These are phyloP conservation scores for Trachelus troglodyta DNA, from an alignment of 2,888 invertebrate genomes.

Conservation along the genomic window DNA sequence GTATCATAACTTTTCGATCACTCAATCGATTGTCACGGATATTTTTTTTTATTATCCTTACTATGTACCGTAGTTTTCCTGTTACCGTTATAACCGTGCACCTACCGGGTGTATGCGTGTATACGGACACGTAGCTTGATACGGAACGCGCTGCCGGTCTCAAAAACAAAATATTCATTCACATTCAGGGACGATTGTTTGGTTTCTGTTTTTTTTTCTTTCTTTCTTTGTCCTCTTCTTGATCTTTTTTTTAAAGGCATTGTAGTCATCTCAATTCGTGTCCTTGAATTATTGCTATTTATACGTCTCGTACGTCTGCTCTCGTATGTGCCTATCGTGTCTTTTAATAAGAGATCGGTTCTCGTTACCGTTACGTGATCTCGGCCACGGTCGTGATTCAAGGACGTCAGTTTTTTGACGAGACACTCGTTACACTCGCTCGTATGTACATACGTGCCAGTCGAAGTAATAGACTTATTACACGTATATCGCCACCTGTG, in stretches of 20 bases:
- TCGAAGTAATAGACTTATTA: not conserved
- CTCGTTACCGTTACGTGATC: slow-evolving; percentile 15
- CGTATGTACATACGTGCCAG: not conserved
- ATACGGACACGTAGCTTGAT: not conserved
- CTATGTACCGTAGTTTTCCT: not conserved
- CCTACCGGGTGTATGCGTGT: not conserved
- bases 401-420: not conserved
- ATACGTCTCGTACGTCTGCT: not conserved
- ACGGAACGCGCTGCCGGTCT: not conserved
- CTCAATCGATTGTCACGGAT: not conserved
- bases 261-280: not conserved
- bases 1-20: not conserved
- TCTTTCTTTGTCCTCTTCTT: no score
- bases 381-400: not conserved
- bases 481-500: not conserved
- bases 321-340: not conserved
- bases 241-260: not conserved
- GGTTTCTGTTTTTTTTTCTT: not conserved
- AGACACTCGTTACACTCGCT: not conserved
- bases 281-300: not conserved
- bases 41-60: not conserved
- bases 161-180: not conserved
- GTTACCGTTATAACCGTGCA: not conserved
- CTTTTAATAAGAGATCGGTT: not conserved
- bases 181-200: not conserved